Base-by-base conservation (phyloP, 2,113 vertebrate species). In the Lepisosteus oculatus region DNA sequence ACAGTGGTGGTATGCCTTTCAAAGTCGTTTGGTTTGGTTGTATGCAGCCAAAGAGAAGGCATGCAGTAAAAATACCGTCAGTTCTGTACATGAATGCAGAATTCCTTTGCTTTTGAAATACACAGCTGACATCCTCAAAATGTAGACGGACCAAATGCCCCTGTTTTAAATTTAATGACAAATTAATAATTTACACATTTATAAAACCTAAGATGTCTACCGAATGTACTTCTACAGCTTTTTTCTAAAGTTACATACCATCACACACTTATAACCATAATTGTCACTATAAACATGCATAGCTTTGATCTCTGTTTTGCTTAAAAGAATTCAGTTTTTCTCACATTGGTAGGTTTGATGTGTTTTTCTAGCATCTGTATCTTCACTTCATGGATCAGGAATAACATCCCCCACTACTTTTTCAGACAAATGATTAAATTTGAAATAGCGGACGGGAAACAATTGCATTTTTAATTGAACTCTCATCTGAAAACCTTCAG, bases 391-490 rank as follows among this genome's bases (percentile, higher is more conserved):
- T 59, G 3, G 11, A 8, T 14, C 12, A 13, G 13, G 8, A 59
- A 59, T 13, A 3, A 13, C 56, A 59, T 14, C n/a, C 56, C n/a
- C 56, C 7, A 51, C 2, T 84, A 81, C 79, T 85, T 86, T 88
- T 88, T 83, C 85, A 88, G 90, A 89, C 83, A 86, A 90, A 89
- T 87, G 80, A 89, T 89, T 61, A 85, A 81, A 85, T 85, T 85
- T 86, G 84, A 84, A 85, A 86, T 81, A 88, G 87, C 85, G 90
- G 90, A 92, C 88, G 89, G 89, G 82, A 89, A 90, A 90, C 87
- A 92, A 89, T 89, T 87, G 89, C 85, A 83, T 92, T 89, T 92
- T 87, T 90, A 92, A 92, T 92, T 91, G 88, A 90, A 90, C 88
- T 91, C 89, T 89, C 87, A 80, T 83, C 87, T 90, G 88, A 91